phyloP scores from a whole-genome alignment of 2,113 vertebrate species.

The Embiotoca jacksoni region DNA sequence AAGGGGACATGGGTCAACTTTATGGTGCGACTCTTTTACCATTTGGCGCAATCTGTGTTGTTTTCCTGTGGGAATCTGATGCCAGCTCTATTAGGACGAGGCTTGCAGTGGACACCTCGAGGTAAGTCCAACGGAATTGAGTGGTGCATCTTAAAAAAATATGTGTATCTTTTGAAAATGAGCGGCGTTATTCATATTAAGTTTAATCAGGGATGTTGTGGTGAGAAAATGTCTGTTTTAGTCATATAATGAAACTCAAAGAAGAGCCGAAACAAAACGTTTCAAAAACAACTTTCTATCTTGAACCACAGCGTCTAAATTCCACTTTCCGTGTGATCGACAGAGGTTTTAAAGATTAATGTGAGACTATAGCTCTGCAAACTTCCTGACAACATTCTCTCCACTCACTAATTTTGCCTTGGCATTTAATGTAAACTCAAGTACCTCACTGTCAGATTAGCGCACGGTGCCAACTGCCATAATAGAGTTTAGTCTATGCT shows the following conservation, averaged over 20 bases:
- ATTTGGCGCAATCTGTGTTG: conserved; percentile 70
- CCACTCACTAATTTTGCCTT: conserved; percentile 1
- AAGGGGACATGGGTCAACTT: conserved; percentile 80
- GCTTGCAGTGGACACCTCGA: conserved; percentile 72
- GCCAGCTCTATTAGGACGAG: conserved; percentile 77
- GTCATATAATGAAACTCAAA: background rate
- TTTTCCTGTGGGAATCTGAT: conserved; percentile 73
- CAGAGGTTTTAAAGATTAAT: conserved; percentile 12
- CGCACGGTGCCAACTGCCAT: conserved; percentile 8
- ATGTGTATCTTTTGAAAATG: conserved; percentile 1
- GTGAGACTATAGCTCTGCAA: background rate
- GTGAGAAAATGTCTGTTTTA: background rate
- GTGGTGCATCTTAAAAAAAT: background rate
- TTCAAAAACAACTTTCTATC: background rate
- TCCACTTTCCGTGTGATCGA: background rate
- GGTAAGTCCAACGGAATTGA: conserved; percentile 59
- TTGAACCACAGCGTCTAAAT: background rate
- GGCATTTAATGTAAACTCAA: conserved; percentile 6
- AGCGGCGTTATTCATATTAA: background rate
- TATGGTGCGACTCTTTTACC: conserved; percentile 72
- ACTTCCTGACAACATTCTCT: background rate
- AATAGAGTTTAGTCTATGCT: conserved; percentile 26
- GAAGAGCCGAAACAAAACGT: no score
- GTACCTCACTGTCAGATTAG: conserved; percentile 7
- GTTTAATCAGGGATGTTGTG: background rate